Conservation (phyloP, 1,140 invertebrate species). For the Drosophila kurseongensis region DNA sequence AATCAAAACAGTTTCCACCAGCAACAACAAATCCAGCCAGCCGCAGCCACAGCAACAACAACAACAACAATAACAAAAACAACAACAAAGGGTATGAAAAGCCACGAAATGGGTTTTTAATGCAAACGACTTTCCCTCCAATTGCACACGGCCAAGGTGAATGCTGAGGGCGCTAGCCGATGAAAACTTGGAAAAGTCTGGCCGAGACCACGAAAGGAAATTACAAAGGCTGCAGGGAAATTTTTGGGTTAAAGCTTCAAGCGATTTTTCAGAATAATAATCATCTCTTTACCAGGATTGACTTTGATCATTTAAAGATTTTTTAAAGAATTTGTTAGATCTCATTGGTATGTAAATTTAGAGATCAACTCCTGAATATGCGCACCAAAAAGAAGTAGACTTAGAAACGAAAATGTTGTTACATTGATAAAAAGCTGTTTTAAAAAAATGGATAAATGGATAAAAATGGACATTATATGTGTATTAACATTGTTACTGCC, state of each 20-base stretch:
- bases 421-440: too few relatives aligned
- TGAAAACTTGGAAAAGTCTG: constrained; percentile 8
- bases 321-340: background rate
- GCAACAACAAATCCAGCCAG: constrained; percentile 26
- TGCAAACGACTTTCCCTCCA: constrained; percentile 66
- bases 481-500: too few relatives aligned
- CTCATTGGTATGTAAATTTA: too few relatives aligned
- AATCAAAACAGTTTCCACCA: constrained; percentile 57
- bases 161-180: constrained; percentile 45
- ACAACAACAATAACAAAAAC: constrained; percentile 13
- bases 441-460: too few relatives aligned
- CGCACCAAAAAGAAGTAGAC: too few relatives aligned
- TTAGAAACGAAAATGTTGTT: too few relatives aligned
- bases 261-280: background rate
- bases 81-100: constrained; percentile 39
- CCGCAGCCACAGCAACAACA: constrained; percentile 21
- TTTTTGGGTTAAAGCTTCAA: background rate
- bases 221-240: background rate
- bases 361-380: too few relatives aligned
- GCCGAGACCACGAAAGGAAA: background rate
- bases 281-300: background rate
- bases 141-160: constrained; percentile 77
- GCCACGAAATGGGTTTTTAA: constrained; percentile 77
- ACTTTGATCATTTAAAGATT: background rate
- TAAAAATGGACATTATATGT: too few relatives aligned